Conservation (phyloP, 1,140 invertebrate genomes). For the Hylyphantes graminicola region DNA sequence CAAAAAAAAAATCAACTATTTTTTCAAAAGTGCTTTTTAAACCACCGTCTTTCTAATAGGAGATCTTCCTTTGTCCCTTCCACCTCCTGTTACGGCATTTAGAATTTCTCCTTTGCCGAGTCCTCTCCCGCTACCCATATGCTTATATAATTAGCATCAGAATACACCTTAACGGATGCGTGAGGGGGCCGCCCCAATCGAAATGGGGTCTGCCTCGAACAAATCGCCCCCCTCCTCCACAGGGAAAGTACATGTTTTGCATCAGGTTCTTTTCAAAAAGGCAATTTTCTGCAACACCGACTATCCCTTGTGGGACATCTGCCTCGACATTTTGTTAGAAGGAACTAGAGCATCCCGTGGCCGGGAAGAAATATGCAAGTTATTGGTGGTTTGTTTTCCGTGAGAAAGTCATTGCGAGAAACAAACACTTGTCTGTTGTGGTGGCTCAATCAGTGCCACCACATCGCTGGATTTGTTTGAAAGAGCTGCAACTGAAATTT, state of each 20-base stretch:
- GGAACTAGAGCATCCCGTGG: conserved; percentile 28
- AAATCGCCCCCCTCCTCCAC: background rate
- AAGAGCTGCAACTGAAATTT: too few relatives aligned
- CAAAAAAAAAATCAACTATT: too few relatives aligned
- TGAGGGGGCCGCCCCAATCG: conserved; percentile 10
- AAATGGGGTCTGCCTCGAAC: conserved; percentile 1
- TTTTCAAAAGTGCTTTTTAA: too few relatives aligned
- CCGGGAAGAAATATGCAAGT: conserved; percentile 1
- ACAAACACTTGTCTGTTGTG: conserved; percentile 5
- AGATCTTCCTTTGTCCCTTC: too few relatives aligned
- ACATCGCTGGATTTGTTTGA: too few relatives aligned
- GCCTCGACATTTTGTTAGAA: conserved; percentile 8
- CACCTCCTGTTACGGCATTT: too few relatives aligned
- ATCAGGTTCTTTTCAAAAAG: conserved; percentile 17
- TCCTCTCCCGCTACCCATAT: conserved; percentile 38
- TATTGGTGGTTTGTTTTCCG: conserved; percentile 34
- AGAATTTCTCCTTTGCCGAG: background rate
- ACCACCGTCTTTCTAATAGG: too few relatives aligned
- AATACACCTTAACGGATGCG: conserved; percentile 30
- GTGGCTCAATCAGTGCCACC: conserved; percentile 2
- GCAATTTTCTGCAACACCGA: conserved; percentile 37
- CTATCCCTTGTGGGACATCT: conserved; percentile 3
- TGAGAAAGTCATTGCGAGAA: conserved; percentile 25
- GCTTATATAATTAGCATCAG: conserved; percentile 46
- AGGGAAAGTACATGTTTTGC: background rate